These are phyloP conservation scores for Aulostomus chinensis DNA, from an alignment of 2,797 vertebrate species.

Conservation along the genomic window DNA sequence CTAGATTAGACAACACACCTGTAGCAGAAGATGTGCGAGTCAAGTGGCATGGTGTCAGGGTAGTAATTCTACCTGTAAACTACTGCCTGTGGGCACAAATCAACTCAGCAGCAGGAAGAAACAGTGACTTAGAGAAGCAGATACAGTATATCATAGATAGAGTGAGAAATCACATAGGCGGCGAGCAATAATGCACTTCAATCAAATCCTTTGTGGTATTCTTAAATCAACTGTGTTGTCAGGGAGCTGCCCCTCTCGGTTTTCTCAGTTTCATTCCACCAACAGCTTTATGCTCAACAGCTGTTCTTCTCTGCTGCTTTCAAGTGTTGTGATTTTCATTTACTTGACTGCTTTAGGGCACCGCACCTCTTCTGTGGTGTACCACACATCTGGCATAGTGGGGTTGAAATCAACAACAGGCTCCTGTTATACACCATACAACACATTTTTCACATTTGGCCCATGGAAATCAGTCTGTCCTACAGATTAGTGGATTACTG, in stretches of 20 bases:
- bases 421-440: constrained; percentile 70
- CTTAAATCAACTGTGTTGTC: constrained; percentile 7
- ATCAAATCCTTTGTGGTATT: constrained; percentile 13
- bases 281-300: constrained; percentile 78
- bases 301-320: constrained; percentile 77
- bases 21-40: constrained; percentile 60
- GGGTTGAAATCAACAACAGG: constrained; percentile 88
- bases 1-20: constrained; percentile 71
- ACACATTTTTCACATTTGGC: not conserved
- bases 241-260: constrained; percentile 8
- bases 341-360: constrained; percentile 76
- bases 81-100: constrained; percentile 34
- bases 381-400: constrained; percentile 83
- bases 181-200: not conserved
- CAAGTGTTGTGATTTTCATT: constrained; percentile 88
- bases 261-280: constrained; percentile 36
- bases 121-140: constrained; percentile 6
- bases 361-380: constrained; percentile 81
- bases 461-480: no score
- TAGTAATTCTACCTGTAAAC: constrained; percentile 48
- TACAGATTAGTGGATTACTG: no score
- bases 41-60: constrained; percentile 38
- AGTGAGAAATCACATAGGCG: not conserved
- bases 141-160: not conserved
- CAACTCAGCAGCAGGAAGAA: constrained; percentile 1